phyloP scores from a whole-genome alignment of 2,888 invertebrate genomes.

The Eurytoma adleriae region DNA sequence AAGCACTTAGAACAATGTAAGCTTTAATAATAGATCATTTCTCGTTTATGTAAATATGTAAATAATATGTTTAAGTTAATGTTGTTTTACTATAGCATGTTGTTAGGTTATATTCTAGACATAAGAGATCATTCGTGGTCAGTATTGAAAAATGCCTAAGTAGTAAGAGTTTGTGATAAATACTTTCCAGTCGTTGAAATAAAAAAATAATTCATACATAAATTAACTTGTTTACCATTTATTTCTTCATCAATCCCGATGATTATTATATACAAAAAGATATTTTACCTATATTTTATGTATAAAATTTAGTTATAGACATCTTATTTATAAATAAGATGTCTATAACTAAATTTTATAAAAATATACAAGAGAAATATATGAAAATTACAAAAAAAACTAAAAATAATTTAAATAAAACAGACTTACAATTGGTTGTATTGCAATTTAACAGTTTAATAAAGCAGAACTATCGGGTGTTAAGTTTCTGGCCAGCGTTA shows the following conservation, averaged over 20 bases:
- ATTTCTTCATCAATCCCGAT: neutral
- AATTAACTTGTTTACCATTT: slow-evolving; percentile 10
- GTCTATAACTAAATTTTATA: neutral
- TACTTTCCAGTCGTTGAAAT: slow-evolving; percentile 64
- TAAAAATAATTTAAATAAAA: neutral
- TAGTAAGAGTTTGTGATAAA: slow-evolving; percentile 72
- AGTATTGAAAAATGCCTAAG: slow-evolving; percentile 62
- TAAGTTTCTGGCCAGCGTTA: neutral
- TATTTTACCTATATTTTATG: no score
- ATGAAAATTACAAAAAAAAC: neutral
- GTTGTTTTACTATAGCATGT: slow-evolving; percentile 50
- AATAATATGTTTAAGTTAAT: slow-evolving; percentile 49
- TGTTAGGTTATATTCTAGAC: slow-evolving; percentile 38
- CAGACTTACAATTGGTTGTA: neutral
- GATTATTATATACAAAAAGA: no score
- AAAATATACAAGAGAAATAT: neutral
- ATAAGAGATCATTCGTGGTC: slow-evolving; percentile 59
- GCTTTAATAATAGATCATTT: slow-evolving; percentile 50
- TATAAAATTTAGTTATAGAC: no score
- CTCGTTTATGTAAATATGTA: slow-evolving; percentile 55
- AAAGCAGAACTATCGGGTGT: slow-evolving; percentile 23
- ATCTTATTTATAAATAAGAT: no score
- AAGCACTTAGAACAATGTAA: slow-evolving; percentile 46
- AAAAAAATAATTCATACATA: slow-evolving; percentile 53
- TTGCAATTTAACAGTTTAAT: slow-evolving; percentile 21